Conservation (phyloP, 2,797 vertebrate species). For the Ptychadena robeensis region DNA sequence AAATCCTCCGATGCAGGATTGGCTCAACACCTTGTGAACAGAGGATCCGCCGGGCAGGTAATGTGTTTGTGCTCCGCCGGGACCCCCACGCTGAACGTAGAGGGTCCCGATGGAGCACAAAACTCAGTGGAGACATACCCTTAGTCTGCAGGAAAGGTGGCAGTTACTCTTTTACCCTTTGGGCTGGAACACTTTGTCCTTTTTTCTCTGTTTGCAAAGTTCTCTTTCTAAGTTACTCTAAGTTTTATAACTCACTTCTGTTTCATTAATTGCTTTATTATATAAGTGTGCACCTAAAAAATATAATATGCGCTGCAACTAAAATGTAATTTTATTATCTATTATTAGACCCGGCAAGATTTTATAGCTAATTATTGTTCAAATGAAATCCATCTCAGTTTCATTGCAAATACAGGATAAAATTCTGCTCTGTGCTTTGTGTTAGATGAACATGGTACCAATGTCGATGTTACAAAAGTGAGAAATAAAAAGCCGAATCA, state of each 20-base stretch:
- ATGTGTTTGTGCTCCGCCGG: too few species aligned
- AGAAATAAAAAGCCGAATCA: not conserved
- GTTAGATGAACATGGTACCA: not conserved
- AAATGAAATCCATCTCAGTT: not conserved
- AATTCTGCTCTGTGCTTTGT: not conserved
- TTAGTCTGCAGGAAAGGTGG: too few species aligned
- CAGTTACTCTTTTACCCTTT: too few species aligned
- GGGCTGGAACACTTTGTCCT: too few species aligned
- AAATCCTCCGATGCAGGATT: too few species aligned
- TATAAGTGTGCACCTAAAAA: not conserved
- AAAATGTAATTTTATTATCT: not conserved
- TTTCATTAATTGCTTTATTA: not conserved
- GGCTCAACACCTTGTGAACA: too few species aligned
- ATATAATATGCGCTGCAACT: not conserved
- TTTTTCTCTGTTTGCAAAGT: not conserved
- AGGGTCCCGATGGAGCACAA: too few species aligned
- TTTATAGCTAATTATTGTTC: conserved; percentile 6
- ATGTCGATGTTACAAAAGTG: not conserved
- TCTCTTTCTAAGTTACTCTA: not conserved
- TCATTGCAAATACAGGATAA: not conserved
- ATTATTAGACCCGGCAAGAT: not conserved
- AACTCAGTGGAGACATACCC: too few species aligned
- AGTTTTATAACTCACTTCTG: not conserved
- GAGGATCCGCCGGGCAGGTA: too few species aligned
- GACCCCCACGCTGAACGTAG: too few species aligned